phyloP scores from a whole-genome alignment of 2,888 invertebrate genomes.

The Amiota minor region DNA sequence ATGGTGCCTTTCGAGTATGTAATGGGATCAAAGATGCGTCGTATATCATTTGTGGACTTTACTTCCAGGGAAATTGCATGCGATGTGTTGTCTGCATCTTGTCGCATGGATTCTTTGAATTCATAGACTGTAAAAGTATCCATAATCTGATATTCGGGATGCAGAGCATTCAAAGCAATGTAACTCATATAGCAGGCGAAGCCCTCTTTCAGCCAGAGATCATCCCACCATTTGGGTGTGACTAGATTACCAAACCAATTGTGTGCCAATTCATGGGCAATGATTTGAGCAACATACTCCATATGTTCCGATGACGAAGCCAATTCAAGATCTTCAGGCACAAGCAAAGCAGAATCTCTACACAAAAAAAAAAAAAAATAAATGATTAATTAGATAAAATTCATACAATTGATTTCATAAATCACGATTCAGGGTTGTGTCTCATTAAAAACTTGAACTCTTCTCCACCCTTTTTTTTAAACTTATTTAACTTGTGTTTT shows the following conservation, averaged over 20 bases:
- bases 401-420: too few species aligned
- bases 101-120: conserved; percentile 76
- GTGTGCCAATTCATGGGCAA: conserved; percentile 86
- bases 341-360: conserved; percentile 78
- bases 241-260: conserved; percentile 88
- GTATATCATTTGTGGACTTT: conserved; percentile 77
- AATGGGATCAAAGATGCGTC: conserved; percentile 81
- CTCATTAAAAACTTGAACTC: conserved; percentile 11
- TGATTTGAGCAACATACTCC: conserved; percentile 79
- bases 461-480: background rate
- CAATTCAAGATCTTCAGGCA: conserved; percentile 70
- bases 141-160: conserved; percentile 77
- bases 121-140: conserved; percentile 77
- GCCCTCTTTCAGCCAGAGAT: conserved; percentile 80
- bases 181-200: conserved; percentile 76
- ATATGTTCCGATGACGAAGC: conserved; percentile 76
- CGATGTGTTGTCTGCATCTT: conserved; percentile 78
- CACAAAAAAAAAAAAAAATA: background rate
- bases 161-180: conserved; percentile 72
- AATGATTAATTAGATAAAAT: too few species aligned
- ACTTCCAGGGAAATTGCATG: conserved; percentile 80
- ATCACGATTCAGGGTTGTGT: background rate
- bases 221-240: conserved; percentile 84
- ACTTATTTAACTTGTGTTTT: conserved; percentile 1
- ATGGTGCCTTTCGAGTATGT: conserved; percentile 84